phyloP scores from a whole-genome alignment of 2,888 invertebrate genomes.

The Drosophila greeni region DNA sequence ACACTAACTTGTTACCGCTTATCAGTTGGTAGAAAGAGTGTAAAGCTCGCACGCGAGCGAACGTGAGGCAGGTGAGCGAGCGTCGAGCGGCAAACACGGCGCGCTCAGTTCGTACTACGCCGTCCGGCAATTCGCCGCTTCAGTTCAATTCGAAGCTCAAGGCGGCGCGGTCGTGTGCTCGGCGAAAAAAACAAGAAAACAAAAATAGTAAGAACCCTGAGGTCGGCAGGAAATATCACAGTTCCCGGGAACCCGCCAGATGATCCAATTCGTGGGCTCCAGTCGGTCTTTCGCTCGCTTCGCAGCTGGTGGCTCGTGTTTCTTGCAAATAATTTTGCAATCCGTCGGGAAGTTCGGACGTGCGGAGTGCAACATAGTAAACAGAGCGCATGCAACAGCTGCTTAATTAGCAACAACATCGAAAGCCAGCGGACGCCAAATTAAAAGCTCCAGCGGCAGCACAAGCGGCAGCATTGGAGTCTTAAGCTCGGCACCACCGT shows the following conservation, averaged over 20 bases:
- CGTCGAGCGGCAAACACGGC: neutral
- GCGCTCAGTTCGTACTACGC: conserved; percentile 36
- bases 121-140: conserved; percentile 57
- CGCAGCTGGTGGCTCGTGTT: conserved; percentile 1
- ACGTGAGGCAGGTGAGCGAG: conserved; percentile 5
- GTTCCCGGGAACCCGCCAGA: conserved; percentile 10
- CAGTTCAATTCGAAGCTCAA: conserved; percentile 63
- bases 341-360: conserved; percentile 3
- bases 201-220: neutral
- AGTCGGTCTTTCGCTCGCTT: conserved; percentile 15
- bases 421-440: conserved; percentile 15
- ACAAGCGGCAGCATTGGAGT: conserved; percentile 19
- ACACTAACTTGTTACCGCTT: conserved; percentile 23
- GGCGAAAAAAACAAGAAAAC: neutral
- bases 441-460: conserved; percentile 26
- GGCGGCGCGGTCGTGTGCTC: conserved; percentile 50
- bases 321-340: neutral
- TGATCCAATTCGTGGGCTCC: conserved; percentile 3
- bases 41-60: conserved; percentile 15
- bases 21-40: conserved; percentile 39
- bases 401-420: conserved; percentile 14
- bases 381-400: conserved; percentile 35
- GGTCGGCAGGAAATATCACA: conserved; percentile 16
- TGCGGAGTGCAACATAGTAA: conserved; percentile 29
- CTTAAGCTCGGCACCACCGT: conserved; percentile 26